Evolutionary conservation across 2,113 vertebrate genomes (phyloP), one percentile per base, ranked within the genome.

Genomic region (Erythrocebus patas): DNA sequence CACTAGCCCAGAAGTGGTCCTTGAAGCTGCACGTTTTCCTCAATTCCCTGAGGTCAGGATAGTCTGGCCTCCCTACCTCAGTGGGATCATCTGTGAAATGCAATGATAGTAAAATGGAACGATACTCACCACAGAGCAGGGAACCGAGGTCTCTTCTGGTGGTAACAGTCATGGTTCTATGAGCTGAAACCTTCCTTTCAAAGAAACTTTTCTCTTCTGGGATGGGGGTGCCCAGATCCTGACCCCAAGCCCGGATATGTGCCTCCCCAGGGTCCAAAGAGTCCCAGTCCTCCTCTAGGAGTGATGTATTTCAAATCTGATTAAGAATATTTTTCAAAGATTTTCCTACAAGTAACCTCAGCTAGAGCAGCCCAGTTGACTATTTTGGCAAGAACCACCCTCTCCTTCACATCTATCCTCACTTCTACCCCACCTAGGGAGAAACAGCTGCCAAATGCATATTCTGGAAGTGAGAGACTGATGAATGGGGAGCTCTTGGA

Each of bases 11-110:
- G 52, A 96, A 52, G 48, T 40, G 45, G 48, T 73, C 97, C 89
- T 68, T 55, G 6, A 73, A 73, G 20, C 38, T 95, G 88, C 89
- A 12, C 7, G 6, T 94, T 97, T 95, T 82, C 96, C 76, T 98
- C 95, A 55, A 35, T 88, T 97, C n/a, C 30, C 52, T 55, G 87
- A 81, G 73, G 5, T 72, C 35, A 50, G 32, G 35, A 8, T 6
- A 6, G 0, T 76, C 32, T 2, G 12, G 35, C 50, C 50, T 73
- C 43, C 35, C n/a, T 6, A 3, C 43, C n/a, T 76, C 32, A 43
- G 72, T 40, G 40, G 38, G 13, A 40, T 96, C 75, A 75, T 70
- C 70, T 81, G 3, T 96, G 38, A 78, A 95, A 90, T 79, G 40
- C 64, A 45, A 8, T 6, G n/a, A 80, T 14, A 8, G 30, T 70